A percentile compares a stretch with the other conserved stretches of the same genome.
Evolutionary conservation across 2,888 invertebrate genomes (phyloP).

Genomic region (Limnephilus auricula): DNA sequence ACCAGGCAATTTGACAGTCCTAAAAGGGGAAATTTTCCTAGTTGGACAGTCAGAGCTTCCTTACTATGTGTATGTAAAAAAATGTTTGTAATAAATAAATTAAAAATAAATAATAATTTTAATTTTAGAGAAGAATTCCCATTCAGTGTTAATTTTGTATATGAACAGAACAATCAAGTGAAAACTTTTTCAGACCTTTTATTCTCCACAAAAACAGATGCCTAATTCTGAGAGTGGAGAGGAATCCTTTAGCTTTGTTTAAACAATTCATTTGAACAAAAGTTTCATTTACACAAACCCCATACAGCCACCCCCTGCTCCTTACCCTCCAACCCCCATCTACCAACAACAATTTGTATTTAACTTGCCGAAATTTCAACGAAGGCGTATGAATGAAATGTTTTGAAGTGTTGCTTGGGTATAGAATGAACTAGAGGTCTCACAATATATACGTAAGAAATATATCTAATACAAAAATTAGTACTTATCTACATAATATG

Average conservation of each 20-base stretch:
- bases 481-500: too few species aligned
- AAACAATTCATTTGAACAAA: conserved; percentile 23
- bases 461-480: too few species aligned
- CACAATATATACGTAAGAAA: too few species aligned
- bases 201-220: background rate
- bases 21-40: too few species aligned
- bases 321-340: too few species aligned
- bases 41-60: too few species aligned
- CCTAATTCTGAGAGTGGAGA: background rate
- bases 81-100: too few species aligned
- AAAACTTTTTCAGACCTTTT: background rate
- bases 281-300: conserved; percentile 20
- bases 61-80: too few species aligned
- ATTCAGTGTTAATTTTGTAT: background rate
- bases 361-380: conserved; percentile 22
- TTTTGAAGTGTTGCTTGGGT: background rate
- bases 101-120: too few species aligned
- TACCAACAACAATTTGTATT: conserved; percentile 33
- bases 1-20: too few species aligned
- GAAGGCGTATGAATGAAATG: conserved; percentile 15
- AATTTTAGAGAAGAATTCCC: too few species aligned
- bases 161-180: background rate
- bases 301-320: background rate
- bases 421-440: background rate
- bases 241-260: background rate